Conservation (phyloP, 2,797 vertebrate genomes). For the Anisognathus igniventris region DNA sequence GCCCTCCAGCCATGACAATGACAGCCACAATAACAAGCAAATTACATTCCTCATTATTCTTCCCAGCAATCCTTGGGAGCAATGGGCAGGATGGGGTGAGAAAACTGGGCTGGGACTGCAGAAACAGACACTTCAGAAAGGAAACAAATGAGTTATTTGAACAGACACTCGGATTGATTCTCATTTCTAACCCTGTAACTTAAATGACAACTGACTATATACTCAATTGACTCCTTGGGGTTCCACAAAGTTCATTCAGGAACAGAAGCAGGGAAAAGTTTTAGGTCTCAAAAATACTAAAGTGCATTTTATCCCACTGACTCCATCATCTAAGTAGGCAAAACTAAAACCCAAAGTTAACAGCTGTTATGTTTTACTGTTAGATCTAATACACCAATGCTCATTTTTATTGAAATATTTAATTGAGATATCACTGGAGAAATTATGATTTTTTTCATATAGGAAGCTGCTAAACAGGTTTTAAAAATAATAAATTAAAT, state of each 20-base stretch:
- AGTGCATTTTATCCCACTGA: background rate
- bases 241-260: background rate
- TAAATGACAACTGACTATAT: background rate
- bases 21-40: background rate
- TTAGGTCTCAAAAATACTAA: background rate
- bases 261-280: background rate
- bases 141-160: background rate
- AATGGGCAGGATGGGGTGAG: background rate
- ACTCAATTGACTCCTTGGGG: background rate
- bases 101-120: background rate
- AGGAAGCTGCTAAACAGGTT: background rate
- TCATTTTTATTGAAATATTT: background rate
- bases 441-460: background rate
- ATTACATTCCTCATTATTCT: background rate
- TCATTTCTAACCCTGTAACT: background rate
- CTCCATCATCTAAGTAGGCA: background rate
- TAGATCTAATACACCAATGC: background rate
- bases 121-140: background rate
- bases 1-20: background rate
- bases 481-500: background rate
- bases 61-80: background rate
- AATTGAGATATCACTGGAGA: background rate
- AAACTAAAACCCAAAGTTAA: background rate
- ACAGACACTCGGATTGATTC: background rate
- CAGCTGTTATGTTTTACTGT: background rate